Conservation (phyloP, 2,797 vertebrate genomes). For the Hyperoplus immaculatus region DNA sequence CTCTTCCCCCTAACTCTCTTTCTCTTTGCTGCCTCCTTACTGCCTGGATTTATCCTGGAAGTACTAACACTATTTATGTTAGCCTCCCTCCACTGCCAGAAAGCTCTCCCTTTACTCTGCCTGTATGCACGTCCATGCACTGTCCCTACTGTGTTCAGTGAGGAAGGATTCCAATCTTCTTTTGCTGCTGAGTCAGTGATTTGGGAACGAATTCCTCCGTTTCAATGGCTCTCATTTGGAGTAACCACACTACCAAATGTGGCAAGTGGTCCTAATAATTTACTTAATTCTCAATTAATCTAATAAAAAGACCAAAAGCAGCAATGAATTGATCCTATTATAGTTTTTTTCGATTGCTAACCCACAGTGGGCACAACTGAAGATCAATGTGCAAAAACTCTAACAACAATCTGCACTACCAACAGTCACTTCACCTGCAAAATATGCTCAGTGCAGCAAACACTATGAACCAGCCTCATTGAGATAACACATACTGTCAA, state of each 20-base stretch:
- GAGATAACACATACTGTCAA: no score
- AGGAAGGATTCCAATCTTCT: background rate
- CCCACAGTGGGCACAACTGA: no score
- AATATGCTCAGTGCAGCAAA: no score
- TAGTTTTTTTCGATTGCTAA: no score
- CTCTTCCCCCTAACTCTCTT: background rate
- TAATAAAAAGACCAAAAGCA: background rate
- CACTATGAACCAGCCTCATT: no score
- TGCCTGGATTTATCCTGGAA: constrained; percentile 67
- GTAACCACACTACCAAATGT: background rate
- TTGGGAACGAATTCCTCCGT: background rate
- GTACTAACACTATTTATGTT: constrained; percentile 73
- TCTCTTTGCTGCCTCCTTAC: constrained; percentile 8
- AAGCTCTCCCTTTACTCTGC: constrained; percentile 36
- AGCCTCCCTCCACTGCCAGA: constrained; percentile 60
- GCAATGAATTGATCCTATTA: no score
- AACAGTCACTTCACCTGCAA: no score
- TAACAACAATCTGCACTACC: no score
- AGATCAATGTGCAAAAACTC: no score
- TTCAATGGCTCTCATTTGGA: background rate
- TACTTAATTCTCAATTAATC: background rate
- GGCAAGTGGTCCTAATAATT: no score
- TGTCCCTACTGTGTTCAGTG: constrained; percentile 53
- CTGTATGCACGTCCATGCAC: constrained; percentile 43
- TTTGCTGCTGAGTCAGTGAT: background rate